Evolutionary conservation across 2,888 invertebrate genomes (phyloP).

Genomic region (Iphiclides podalirius): DNA sequence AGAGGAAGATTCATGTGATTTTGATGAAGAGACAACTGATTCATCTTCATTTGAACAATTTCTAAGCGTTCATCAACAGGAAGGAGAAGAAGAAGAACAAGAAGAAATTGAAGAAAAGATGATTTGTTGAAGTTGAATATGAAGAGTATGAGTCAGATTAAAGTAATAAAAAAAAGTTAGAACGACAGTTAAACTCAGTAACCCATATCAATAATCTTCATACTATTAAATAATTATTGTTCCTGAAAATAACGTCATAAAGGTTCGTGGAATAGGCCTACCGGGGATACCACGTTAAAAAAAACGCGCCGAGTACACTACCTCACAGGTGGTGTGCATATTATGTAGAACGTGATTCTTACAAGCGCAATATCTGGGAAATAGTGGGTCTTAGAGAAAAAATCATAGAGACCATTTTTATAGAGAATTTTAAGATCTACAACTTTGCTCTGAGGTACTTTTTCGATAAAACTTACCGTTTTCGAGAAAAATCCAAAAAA

Average conservation of each 20-base stretch:
- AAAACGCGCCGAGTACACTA: neutral
- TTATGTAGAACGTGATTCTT: neutral
- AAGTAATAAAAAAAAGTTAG: conserved; percentile 3
- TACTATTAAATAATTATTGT: conserved; percentile 7
- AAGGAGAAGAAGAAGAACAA: neutral
- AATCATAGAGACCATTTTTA: neutral
- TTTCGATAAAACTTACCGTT: neutral
- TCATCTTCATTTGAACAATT: neutral
- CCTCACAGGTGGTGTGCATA: neutral
- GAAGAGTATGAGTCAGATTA: neutral
- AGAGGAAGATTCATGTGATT: conserved; percentile 5
- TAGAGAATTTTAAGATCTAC: neutral
- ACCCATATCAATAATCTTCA: conserved; percentile 2
- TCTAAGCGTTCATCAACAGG: neutral
- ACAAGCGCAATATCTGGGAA: neutral
- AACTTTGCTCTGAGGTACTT: neutral
- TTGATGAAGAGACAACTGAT: neutral
- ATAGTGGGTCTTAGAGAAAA: neutral
- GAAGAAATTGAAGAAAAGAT: neutral
- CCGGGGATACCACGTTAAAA: neutral
- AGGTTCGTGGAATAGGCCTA: conserved; percentile 3
- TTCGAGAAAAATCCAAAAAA: neutral
- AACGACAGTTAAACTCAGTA: conserved; percentile 1
- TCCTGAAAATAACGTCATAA: conserved; percentile 5
- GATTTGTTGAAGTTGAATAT: neutral